phyloP scores from a whole-genome alignment of 1,140 invertebrate genomes.

The Ylistrum balloti region DNA sequence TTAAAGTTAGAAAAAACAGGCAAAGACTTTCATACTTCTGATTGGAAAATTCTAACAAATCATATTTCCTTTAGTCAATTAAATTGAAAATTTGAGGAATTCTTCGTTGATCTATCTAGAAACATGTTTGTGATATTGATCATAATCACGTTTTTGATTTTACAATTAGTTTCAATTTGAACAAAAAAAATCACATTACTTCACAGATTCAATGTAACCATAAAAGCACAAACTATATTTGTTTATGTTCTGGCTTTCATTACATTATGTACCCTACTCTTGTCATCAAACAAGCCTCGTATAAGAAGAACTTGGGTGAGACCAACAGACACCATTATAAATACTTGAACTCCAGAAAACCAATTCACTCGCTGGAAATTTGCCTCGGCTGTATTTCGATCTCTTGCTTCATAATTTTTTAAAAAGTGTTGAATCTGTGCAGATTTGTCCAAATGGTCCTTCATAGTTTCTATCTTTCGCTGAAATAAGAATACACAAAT shows the following conservation, averaged over 20 bases:
- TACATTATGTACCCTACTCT: conserved; percentile 78
- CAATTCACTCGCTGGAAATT: conserved; percentile 89
- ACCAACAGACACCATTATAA: conserved; percentile 88
- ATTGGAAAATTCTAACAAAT: background rate
- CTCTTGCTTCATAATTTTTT: conserved; percentile 89
- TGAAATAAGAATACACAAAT: conserved; percentile 73
- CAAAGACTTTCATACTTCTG: background rate
- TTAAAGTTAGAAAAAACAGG: background rate
- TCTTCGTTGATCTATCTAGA: background rate
- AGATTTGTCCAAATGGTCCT: conserved; percentile 86
- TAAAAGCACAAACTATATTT: background rate
- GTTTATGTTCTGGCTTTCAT: conserved; percentile 69
- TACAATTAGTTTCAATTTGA: background rate
- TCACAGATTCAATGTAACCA: background rate
- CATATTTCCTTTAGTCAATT: background rate
- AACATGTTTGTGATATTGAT: background rate
- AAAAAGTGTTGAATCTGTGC: conserved; percentile 88
- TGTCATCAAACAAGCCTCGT: conserved; percentile 88
- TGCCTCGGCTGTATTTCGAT: conserved; percentile 90
- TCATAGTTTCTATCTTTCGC: conserved; percentile 85
- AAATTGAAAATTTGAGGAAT: background rate
- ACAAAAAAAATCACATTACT: background rate
- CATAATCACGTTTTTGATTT: background rate
- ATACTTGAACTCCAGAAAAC: conserved; percentile 88
- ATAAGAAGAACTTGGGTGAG: conserved; percentile 87